Evolutionary conservation across 1,140 invertebrate genomes (phyloP), one percentile per base, ranked within the genome.

Genomic region (Sinonovacula constricta): DNA sequence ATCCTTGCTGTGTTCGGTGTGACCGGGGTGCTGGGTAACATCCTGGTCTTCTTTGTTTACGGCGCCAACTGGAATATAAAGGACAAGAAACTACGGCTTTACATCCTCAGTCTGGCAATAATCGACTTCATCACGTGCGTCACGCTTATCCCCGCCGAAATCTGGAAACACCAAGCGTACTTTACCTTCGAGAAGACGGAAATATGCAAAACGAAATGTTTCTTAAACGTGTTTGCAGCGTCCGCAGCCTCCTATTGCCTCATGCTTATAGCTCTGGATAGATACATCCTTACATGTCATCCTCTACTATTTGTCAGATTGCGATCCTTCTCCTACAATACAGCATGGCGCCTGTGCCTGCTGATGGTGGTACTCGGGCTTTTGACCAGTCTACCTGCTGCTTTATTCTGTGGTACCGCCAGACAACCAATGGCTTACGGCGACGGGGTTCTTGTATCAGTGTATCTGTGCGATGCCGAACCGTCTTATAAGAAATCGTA

Each of bases 121-220:
- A 76, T 76, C n/a, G 63, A 76, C 53, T 49, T 76, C n/a, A 33
- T 67, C 4, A 76, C 72, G 3, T 76, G 72, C 36, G 4, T 76
- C 12, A 67, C 72, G 12, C 39, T 76, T 15, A 76, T 76, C 30
- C 72, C 72, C 24, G 72, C 72, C 10, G 72, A 76, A 28, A 67
- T 67, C 24, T 1, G 63, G 0, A 76, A 76, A 39, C 72, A 76
- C 22, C 10, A 28, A 22, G 57, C 34, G 18, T 76, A 76, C 24
- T 76, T 76, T 53, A 67, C 56, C 24, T 76, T 76, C 59, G 57
- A 54, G 18, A 49, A 76, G 45, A 18, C 31, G 15, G 22, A 10
- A 7, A 36, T 67, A 10, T 76, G 72, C 36, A 76, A 76, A 53
- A 59, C 62, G 31, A 76, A 76, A 59, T 76, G 72, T 26, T 76